Evolutionary conservation across 2,797 vertebrate species (phyloP).

Genomic region (Sardinella longiceps): DNA sequence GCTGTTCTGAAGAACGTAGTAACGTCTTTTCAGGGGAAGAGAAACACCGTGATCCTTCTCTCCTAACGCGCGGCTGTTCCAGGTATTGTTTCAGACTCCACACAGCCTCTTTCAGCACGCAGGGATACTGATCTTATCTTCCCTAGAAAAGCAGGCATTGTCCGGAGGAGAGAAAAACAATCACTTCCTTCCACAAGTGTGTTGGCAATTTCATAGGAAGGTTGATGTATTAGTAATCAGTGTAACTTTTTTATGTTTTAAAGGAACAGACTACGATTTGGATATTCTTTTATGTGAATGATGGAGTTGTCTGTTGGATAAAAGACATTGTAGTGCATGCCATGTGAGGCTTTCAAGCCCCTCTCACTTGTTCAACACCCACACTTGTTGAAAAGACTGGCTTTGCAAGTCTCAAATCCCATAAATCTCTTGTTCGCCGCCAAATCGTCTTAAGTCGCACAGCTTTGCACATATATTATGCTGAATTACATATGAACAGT

Average conservation of each 20-base stretch:
- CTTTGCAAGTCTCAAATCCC: neutral
- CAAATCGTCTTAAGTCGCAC: neutral
- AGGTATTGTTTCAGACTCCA: constrained; percentile 43
- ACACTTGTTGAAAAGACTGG: neutral
- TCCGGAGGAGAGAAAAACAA: constrained; percentile 34
- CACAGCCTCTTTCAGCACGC: neutral
- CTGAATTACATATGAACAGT: neutral
- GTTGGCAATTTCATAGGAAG: neutral
- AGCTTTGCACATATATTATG: neutral
- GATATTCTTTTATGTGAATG: neutral
- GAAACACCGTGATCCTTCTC: constrained; percentile 27
- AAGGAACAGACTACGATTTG: neutral
- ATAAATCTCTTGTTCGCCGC: neutral
- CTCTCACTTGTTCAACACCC: neutral
- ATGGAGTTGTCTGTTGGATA: neutral
- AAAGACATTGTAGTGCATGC: neutral
- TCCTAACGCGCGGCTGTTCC: constrained; percentile 32
- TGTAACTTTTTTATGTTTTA: neutral
- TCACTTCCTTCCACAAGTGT: constrained; percentile 33
- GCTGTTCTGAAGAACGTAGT: neutral
- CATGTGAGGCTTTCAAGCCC: neutral
- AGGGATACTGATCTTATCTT: constrained; percentile 4
- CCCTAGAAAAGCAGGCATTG: constrained; percentile 23
- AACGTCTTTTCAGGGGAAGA: constrained; percentile 12
- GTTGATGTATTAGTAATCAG: constrained; percentile 34